Evolutionary conservation across 2,888 invertebrate genomes (phyloP), one percentile per base, ranked within the genome.

Genomic region (Lepidochitona cinerea): DNA sequence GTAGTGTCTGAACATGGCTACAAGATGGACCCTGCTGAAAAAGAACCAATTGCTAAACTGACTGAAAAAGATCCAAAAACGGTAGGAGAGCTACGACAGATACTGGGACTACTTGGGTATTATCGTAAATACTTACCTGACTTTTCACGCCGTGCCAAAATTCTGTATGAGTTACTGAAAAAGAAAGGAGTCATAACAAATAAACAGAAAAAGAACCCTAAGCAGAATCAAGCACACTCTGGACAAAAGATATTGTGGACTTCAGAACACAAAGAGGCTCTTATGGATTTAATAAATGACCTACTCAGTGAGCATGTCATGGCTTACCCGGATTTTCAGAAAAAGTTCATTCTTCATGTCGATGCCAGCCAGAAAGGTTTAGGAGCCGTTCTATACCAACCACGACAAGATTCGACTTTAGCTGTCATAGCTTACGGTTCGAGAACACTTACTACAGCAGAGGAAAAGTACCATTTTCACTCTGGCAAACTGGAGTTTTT

Each of bases 351-450:
- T 59, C 68, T 74, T 23, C 66, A 72, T 32, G 52, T 36, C 4
- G 72, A 75, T 68, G 68, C 66, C 9, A 37, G 41, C 36, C n/a
- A 26, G 12, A 35, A 32, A 6, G 68, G 72, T 37, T 41, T 64
- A 23, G 70, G 59, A 26, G 54, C 59, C 6, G 37, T 70, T 1
- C 37, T 70, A 7, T 70, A 36, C 37, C 70, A 70, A 36, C 64
- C 29, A 26, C 9, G 65, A 14, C 68, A 72, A n/a, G 37, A 72
- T 18, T 68, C 33, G 6, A 37, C 68, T 37, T 41, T 65, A 36
- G 65, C 32, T 12, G 74, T 74, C 14, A 67, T 71, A 36, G 71
- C 72, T 26, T 75, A 69, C 23, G 72, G 75, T 12, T 72, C 72
- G n/a, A 54, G 70, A 71, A 74, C 74, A 14, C 53, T 71, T 9